Evolutionary conservation across 2,113 vertebrate species (phyloP).

Genomic region (Cricetomys ansorgei): DNA sequence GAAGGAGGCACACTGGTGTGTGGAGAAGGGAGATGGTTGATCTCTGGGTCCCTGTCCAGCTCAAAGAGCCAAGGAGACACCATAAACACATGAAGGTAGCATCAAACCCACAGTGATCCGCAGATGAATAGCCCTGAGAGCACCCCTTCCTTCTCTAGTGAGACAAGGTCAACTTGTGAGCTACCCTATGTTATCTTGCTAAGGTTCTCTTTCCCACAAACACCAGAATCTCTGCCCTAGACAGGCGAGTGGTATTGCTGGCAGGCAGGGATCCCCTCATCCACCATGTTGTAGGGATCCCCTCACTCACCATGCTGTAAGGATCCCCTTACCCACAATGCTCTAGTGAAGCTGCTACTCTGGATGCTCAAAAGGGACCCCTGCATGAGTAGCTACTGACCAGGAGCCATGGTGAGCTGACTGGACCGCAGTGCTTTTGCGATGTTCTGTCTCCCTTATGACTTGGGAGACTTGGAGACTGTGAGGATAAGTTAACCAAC

Average conservation of each 20-base stretch:
- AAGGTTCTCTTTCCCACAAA: neutral
- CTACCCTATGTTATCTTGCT: neutral
- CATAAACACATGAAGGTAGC: neutral
- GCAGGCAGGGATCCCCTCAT: neutral
- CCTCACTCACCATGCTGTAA: neutral
- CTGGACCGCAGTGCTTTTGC: neutral
- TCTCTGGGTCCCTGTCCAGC: neutral
- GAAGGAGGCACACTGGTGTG: neutral
- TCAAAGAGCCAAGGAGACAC: conserved; percentile 6
- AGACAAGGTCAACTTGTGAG: neutral
- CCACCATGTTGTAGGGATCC: too few relatives aligned
- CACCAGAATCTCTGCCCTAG: neutral
- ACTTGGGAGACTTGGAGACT: neutral
- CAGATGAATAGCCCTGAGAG: neutral
- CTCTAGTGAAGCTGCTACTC: neutral
- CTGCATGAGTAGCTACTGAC: too few relatives aligned
- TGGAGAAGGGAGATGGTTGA: neutral
- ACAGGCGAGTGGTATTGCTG: fast-evolving
- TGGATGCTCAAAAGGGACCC: neutral
- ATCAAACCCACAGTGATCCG: neutral
- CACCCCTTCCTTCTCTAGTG: neutral
- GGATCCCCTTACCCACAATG: neutral
- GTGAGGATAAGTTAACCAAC: neutral
- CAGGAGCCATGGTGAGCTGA: neutral
- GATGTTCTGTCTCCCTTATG: neutral